Percentiles rank a stretch among this genome's conserved stretches.
phyloP scores from a whole-genome alignment of 2,888 invertebrate species.

The Strigamia maritima region DNA sequence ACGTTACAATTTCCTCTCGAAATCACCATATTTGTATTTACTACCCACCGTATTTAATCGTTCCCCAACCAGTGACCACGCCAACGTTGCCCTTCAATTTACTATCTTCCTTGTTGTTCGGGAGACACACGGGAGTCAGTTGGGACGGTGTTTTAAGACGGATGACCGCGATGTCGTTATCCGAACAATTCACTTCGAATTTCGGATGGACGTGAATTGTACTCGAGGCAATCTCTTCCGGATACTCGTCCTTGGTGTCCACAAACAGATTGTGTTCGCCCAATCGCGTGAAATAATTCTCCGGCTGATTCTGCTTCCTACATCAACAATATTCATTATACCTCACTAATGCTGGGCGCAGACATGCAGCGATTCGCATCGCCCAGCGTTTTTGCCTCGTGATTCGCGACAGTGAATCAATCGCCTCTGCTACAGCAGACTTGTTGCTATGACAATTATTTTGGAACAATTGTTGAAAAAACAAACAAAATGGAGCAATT shows the following conservation, averaged over 20 bases:
- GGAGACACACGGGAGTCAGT: background rate
- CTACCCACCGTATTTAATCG: background rate
- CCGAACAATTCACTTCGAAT: background rate
- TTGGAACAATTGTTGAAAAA: no score
- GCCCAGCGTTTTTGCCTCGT: no score
- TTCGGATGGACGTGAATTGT: background rate
- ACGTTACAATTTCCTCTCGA: no score
- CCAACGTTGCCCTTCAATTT: no score
- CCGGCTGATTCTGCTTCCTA: background rate
- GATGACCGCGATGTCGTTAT: constrained; percentile 9
- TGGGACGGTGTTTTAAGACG: background rate
- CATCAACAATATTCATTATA: no score
- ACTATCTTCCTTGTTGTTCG: background rate
- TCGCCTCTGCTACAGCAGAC: no score
- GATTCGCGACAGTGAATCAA: no score
- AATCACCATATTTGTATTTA: background rate
- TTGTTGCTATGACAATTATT: no score
- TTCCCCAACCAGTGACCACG: constrained; percentile 21
- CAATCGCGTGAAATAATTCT: background rate
- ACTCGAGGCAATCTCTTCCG: background rate
- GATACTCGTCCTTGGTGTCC: constrained; percentile 1
- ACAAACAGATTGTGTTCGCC: constrained; percentile 24
- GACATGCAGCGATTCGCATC: no score
- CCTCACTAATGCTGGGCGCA: no score
- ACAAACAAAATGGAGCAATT: no score